These are phyloP conservation scores for Botia almorhae DNA, from an alignment of 2,797 vertebrate species.

Conservation along the genomic window DNA sequence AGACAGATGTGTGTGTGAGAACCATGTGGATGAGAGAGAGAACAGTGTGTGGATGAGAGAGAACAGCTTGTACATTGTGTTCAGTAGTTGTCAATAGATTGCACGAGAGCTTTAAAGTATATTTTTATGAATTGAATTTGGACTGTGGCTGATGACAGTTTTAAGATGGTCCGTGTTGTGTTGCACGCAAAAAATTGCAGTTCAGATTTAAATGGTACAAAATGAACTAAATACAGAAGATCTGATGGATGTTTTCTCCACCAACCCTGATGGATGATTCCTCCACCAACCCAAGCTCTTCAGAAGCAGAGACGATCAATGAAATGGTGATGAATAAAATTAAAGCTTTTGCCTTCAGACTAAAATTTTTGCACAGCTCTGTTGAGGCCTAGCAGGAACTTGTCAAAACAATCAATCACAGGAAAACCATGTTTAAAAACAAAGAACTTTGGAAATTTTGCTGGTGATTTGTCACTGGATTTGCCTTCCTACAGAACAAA, in stretches of 20 bases:
- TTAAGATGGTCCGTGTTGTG: slow-evolving; percentile 43
- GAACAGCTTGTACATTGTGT: neutral
- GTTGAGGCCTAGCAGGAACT: neutral
- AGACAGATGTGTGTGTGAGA: too few relatives aligned
- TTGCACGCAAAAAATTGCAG: slow-evolving; percentile 62
- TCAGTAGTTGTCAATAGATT: slow-evolving; percentile 45
- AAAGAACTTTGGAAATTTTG: neutral
- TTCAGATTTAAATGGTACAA: slow-evolving; percentile 38
- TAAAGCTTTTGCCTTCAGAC: slow-evolving; percentile 2
- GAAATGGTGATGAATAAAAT: too few relatives aligned
- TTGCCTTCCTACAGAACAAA: slow-evolving; percentile 17
- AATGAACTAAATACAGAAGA: neutral
- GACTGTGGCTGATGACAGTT: slow-evolving; percentile 8
- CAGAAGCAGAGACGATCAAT: neutral
- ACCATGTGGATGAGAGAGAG: too few relatives aligned
- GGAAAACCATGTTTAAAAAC: neutral
- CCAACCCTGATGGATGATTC: too few relatives aligned
- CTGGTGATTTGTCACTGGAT: slow-evolving; percentile 2
- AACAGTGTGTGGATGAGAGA: slow-evolving; percentile 14
- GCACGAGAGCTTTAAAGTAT: slow-evolving; percentile 60
- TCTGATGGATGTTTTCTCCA: neutral
- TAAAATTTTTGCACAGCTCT: neutral
- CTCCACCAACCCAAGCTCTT: neutral
- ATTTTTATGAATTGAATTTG: slow-evolving; percentile 58
- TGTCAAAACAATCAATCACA: neutral